Percentiles rank a stretch among this genome's conserved stretches.
Evolutionary conservation across 2,113 vertebrate genomes (phyloP).

Genomic region (Pituophis catenifer): DNA sequence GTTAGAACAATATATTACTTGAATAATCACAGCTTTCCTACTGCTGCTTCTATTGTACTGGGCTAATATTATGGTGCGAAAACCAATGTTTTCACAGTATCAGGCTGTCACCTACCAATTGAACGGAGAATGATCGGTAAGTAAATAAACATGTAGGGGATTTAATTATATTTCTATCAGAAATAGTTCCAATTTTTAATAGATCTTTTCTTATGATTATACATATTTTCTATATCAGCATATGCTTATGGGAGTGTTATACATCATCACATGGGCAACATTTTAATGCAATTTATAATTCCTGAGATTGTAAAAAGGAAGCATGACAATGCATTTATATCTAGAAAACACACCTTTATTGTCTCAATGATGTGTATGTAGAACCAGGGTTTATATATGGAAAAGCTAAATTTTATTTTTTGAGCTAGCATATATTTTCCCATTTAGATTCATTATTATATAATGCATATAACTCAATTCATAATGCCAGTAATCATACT

Average conservation of each 20-base stretch:
- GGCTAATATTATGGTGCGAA: not conserved
- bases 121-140: not conserved
- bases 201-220: not conserved
- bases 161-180: not conserved
- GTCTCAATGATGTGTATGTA: not conserved
- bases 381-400: not conserved
- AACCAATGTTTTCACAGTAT: not conserved
- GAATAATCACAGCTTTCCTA: not conserved
- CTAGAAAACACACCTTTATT: not conserved
- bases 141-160: not conserved
- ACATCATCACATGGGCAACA: not conserved
- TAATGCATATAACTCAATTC: not conserved
- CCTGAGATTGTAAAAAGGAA: not conserved
- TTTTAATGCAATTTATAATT: not conserved
- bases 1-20: not conserved
- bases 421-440: not conserved
- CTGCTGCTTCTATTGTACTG: not conserved
- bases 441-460: not conserved
- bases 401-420: not conserved
- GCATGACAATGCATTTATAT: not conserved
- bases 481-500: constrained; percentile 1
- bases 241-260: not conserved
- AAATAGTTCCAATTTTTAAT: not conserved
- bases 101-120: not conserved
- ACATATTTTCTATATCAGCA: not conserved